These are phyloP conservation scores for Dermatophagoides farinae DNA, from an alignment of 1,140 invertebrate genomes.

Conservation along the genomic window DNA sequence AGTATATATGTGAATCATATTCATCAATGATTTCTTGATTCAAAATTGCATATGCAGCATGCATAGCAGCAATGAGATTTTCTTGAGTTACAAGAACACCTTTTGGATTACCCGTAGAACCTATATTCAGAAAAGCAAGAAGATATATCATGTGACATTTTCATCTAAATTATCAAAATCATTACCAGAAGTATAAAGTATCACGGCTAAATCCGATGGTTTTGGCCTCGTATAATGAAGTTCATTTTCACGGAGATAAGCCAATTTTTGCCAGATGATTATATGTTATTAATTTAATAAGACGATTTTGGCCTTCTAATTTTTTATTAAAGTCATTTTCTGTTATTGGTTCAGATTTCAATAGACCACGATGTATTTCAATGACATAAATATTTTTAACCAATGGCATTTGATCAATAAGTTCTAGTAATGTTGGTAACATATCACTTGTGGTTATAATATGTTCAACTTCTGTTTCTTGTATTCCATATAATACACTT, in stretches of 20 bases:
- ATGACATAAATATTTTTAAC: conserved; percentile 13
- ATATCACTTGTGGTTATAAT: conserved; percentile 20
- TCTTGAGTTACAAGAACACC: conserved; percentile 17
- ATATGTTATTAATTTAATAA: conserved; percentile 42
- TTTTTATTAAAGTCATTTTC: background rate
- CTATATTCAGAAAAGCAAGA: background rate
- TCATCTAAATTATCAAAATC: conserved; percentile 43
- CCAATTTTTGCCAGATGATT: conserved; percentile 33
- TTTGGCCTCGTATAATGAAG: conserved; percentile 18
- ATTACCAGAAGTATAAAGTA: conserved; percentile 90
- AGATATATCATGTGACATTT: background rate
- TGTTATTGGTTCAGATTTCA: background rate
- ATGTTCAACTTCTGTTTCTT: conserved; percentile 76
- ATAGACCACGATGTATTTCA: conserved; percentile 1
- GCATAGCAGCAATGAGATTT: conserved; percentile 15
- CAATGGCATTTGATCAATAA: background rate
- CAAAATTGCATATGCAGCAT: background rate
- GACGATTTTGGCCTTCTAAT: conserved; percentile 27
- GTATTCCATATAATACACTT: conserved; percentile 78
- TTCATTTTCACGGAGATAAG: conserved; percentile 27
- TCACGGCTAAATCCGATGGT: conserved; percentile 53
- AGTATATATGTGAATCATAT: conserved; percentile 12
- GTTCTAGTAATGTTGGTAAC: conserved; percentile 17
- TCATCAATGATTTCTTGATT: conserved; percentile 6
- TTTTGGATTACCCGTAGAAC: conserved; percentile 11